Evolutionary conservation across 1,140 invertebrate genomes (phyloP).

Genomic region (Drosophila oshimai): DNA sequence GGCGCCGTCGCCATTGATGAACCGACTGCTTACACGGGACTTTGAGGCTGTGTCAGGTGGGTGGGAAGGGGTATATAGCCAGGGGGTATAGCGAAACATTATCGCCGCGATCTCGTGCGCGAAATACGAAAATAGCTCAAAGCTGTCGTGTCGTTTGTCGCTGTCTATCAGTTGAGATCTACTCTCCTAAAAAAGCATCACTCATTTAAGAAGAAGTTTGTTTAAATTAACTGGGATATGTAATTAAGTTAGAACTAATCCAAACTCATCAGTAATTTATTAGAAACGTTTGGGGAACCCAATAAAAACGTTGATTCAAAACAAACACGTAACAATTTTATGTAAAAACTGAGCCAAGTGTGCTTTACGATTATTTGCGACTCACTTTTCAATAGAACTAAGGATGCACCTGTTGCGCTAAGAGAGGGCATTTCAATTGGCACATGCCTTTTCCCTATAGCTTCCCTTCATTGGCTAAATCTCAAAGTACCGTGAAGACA

Average conservation of each 20-base stretch:
- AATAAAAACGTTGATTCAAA: not conserved
- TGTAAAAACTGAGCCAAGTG: no score
- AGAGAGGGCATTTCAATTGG: not conserved
- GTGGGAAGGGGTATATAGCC: no score
- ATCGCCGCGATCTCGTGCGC: slow-evolving; percentile 70
- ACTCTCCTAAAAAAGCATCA: not conserved
- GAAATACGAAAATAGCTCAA: slow-evolving; percentile 55
- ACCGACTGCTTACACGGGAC: slow-evolving; percentile 45
- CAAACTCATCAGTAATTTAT: no score
- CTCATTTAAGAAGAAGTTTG: not conserved
- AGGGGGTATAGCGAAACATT: slow-evolving; percentile 8
- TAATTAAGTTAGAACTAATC: no score
- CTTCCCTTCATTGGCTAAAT: slow-evolving; percentile 9
- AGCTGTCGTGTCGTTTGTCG: slow-evolving; percentile 39
- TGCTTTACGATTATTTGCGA: no score
- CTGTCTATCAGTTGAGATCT: slow-evolving; percentile 36
- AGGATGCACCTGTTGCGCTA: not conserved
- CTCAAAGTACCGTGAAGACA: slow-evolving; percentile 1
- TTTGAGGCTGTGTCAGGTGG: not conserved
- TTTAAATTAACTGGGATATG: no score
- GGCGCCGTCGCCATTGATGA: slow-evolving; percentile 65
- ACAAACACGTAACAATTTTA: not conserved
- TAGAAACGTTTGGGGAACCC: no score
- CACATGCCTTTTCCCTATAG: not conserved
- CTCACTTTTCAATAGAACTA: no score